Percentiles rank a stretch among this genome's conserved stretches.
Evolutionary conservation across 2,113 vertebrate genomes (phyloP).

Genomic region (Noturus placidus): DNA sequence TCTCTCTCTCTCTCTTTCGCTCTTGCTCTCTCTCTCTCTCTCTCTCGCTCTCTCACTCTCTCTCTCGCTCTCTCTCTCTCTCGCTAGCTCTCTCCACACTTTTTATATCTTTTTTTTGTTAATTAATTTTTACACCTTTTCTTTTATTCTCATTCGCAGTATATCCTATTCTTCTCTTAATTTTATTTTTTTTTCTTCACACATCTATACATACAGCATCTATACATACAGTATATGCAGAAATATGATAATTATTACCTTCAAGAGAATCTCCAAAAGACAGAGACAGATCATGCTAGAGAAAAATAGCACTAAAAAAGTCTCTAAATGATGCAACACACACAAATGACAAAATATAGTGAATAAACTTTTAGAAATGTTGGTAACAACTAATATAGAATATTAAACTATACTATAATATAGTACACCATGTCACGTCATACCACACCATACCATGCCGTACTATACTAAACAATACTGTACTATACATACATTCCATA

Average conservation of each 20-base stretch:
- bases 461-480: too few species aligned
- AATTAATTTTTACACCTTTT: not conserved
- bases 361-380: not conserved
- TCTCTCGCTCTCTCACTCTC: too few species aligned
- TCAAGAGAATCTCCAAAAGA: not conserved
- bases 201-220: too few species aligned
- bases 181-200: not conserved
- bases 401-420: not conserved
- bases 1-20: too few species aligned
- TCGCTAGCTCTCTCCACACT: not conserved
- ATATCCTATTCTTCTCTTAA: not conserved
- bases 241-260: slow-evolving; percentile 10
- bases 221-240: not conserved
- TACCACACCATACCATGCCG: too few species aligned
- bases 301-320: not conserved
- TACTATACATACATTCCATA: too few species aligned
- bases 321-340: slow-evolving; percentile 18
- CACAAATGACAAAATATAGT: not conserved
- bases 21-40: too few species aligned
- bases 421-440: not conserved
- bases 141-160: not conserved
- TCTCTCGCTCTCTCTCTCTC: not conserved
- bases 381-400: not conserved
- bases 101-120: not conserved
- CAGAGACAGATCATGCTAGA: slow-evolving; percentile 1